phyloP scores from a whole-genome alignment of 2,113 vertebrate genomes.

The Vidua chalybeata region DNA sequence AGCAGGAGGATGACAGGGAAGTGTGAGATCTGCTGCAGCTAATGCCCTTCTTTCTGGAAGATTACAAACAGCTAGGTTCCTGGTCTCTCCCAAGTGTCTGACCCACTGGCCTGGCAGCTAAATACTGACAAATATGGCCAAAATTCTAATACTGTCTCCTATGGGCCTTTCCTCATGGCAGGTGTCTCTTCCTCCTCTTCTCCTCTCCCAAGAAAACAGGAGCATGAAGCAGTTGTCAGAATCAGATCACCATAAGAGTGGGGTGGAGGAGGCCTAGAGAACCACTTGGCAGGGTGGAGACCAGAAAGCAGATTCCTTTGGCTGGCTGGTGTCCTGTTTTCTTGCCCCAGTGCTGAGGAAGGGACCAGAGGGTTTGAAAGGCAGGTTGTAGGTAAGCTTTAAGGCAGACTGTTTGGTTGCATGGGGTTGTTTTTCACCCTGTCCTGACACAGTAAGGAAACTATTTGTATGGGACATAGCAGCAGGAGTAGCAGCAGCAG shows the following conservation, averaged over 20 bases:
- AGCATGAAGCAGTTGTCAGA: background rate
- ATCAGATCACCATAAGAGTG: accelerated
- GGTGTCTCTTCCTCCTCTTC: background rate
- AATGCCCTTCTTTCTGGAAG: slow-evolving; percentile 37
- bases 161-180: background rate
- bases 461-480: slow-evolving; percentile 79
- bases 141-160: slow-evolving; percentile 69
- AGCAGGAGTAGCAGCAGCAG: slow-evolving; percentile 88
- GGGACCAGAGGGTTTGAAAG: slow-evolving; percentile 70
- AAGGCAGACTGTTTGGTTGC: slow-evolving; percentile 85
- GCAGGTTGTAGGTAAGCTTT: slow-evolving; percentile 80
- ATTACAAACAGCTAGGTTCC: slow-evolving; percentile 12
- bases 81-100: background rate
- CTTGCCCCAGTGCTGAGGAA: slow-evolving; percentile 52
- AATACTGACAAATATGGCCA: slow-evolving; percentile 73
- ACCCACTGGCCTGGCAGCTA: slow-evolving; percentile 11
- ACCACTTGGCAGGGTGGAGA: background rate
- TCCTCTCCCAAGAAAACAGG: background rate
- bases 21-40: slow-evolving; percentile 14
- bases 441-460: slow-evolving; percentile 76
- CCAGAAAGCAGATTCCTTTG: slow-evolving; percentile 50
- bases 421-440: slow-evolving; percentile 74
- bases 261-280: background rate
- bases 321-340: slow-evolving; percentile 62
- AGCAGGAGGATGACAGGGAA: background rate